phyloP scores from a whole-genome alignment of 2,888 invertebrate species.

The Eudasyphora cyanicolor region DNA sequence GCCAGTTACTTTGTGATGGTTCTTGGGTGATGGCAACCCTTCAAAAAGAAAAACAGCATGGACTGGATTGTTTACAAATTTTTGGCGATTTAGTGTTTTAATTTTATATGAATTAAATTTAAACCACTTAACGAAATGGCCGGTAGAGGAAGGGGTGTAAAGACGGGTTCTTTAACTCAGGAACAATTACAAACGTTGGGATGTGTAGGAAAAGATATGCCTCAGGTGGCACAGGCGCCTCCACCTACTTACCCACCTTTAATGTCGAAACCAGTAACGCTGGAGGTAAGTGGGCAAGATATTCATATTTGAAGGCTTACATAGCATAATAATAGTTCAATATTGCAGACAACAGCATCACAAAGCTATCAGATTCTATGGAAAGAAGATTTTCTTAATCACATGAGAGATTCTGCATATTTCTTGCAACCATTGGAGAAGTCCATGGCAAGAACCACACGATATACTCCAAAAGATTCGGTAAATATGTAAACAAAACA shows the following conservation, averaged over 20 bases:
- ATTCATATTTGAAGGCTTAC: background rate
- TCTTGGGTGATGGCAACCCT: too few relatives aligned
- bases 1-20: too few relatives aligned
- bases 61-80: too few relatives aligned
- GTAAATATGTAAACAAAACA: conserved; percentile 62
- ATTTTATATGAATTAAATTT: too few relatives aligned
- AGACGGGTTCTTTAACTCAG: conserved; percentile 77
- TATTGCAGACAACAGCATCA: conserved; percentile 81
- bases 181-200: conserved; percentile 78
- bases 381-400: conserved; percentile 87
- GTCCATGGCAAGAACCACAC: conserved; percentile 54
- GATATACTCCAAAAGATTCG: conserved; percentile 71
- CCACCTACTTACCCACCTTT: conserved; percentile 84
- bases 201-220: conserved; percentile 81
- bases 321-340: background rate
- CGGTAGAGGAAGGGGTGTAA: conserved; percentile 76
- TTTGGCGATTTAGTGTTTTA: too few relatives aligned
- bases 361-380: conserved; percentile 86
- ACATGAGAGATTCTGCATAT: conserved; percentile 85
- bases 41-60: too few relatives aligned
- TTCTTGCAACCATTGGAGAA: conserved; percentile 71
- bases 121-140: conserved; percentile 74
- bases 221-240: conserved; percentile 81
- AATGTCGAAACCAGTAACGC: conserved; percentile 82
- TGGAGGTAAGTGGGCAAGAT: conserved; percentile 77